phyloP scores from a whole-genome alignment of 2,888 invertebrate genomes.

The Boloria euphrosyne region DNA sequence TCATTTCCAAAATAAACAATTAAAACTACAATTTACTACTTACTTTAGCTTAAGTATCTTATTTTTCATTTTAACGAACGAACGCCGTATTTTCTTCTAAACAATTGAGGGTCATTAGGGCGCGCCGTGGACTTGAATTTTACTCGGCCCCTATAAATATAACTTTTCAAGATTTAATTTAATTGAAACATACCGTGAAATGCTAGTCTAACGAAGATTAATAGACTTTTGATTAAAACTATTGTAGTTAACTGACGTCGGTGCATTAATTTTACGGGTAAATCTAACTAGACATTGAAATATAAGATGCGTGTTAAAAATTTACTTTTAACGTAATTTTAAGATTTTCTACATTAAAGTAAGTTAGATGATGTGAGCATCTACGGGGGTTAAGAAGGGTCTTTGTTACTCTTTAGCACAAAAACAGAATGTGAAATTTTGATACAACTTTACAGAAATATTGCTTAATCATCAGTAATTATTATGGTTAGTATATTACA shows the following conservation, averaged over 20 bases:
- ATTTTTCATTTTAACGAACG: slow-evolving; percentile 36
- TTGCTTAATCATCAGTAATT: no score
- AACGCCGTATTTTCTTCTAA: slow-evolving; percentile 35
- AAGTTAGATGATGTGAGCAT: no score
- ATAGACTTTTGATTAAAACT: slow-evolving; percentile 64
- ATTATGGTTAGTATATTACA: no score
- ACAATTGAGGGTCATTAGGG: slow-evolving; percentile 44
- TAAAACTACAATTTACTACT: slow-evolving; percentile 47
- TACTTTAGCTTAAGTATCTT: slow-evolving; percentile 37
- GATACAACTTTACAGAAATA: no score
- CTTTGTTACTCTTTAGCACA: no score
- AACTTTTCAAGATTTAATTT: slow-evolving; percentile 60
- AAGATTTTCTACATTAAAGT: neutral
- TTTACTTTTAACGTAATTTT: neutral
- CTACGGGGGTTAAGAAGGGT: neutral
- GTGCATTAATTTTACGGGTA: slow-evolving; percentile 28
- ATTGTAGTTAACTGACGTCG: slow-evolving; percentile 33
- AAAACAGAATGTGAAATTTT: no score
- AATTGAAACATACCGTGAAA: slow-evolving; percentile 55
- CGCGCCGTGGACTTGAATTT: slow-evolving; percentile 40
- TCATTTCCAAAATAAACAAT: slow-evolving; percentile 67
- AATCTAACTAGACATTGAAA: neutral
- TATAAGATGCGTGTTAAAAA: neutral
- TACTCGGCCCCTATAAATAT: slow-evolving; percentile 48
- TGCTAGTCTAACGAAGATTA: slow-evolving; percentile 64